Evolutionary conservation across 2,797 vertebrate species (phyloP).

Genomic region (Remorina albescens): DNA sequence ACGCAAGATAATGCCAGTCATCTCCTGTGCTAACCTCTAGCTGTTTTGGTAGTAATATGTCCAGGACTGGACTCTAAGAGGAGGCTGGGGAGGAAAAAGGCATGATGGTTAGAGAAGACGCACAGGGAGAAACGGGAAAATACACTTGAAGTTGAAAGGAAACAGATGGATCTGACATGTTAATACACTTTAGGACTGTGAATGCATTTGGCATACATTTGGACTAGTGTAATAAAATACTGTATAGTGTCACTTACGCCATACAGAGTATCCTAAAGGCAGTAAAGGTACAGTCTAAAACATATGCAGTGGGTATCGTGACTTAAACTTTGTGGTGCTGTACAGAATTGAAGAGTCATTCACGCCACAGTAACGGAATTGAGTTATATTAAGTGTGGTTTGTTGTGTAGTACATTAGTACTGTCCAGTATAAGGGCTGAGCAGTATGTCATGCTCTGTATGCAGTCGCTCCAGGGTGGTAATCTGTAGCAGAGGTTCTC

Average conservation of each 20-base stretch:
- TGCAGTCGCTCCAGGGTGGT: conserved; percentile 74
- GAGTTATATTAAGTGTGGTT: conserved; percentile 34
- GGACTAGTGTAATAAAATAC: neutral
- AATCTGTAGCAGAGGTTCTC: conserved; percentile 81
- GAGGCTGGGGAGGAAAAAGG: conserved; percentile 6
- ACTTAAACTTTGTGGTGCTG: conserved; percentile 20
- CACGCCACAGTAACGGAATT: conserved; percentile 2
- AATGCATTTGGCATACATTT: neutral
- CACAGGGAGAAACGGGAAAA: neutral
- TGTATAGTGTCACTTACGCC: neutral
- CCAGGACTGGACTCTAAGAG: conserved; percentile 21
- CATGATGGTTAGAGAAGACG: neutral
- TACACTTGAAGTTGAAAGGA: neutral
- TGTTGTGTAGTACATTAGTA: conserved; percentile 54
- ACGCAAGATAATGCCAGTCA: conserved; percentile 28
- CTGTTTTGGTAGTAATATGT: neutral
- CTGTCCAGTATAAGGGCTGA: conserved; percentile 65
- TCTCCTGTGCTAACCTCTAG: conserved; percentile 6
- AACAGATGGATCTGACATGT: conserved; percentile 6
- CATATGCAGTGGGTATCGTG: neutral
- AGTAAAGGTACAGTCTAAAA: neutral
- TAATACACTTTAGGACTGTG: conserved; percentile 3
- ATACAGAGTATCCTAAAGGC: neutral
- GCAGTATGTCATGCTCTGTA: conserved; percentile 81
- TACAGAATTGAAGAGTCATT: conserved; percentile 12